A percentile compares a stretch with the other conserved stretches of the same genome.
phyloP scores from a whole-genome alignment of 1,140 invertebrate species.

The Polyergus mexicanus region DNA sequence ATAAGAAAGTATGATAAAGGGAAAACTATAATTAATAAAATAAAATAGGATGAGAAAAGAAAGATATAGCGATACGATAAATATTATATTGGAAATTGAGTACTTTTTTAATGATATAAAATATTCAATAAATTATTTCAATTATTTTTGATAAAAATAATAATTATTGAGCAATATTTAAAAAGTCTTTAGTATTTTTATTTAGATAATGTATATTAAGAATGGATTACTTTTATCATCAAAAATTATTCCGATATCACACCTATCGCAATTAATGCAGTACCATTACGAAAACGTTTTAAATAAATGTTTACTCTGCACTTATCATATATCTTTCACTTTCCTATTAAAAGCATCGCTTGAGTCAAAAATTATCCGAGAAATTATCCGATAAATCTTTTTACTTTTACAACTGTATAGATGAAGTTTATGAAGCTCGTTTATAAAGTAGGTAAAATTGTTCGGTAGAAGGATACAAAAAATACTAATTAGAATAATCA shows the following conservation, averaged over 20 bases:
- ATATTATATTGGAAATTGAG: background rate
- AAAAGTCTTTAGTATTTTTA: background rate
- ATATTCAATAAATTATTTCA: background rate
- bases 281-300: background rate
- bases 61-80: too few relatives aligned
- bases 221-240: background rate
- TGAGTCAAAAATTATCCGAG: background rate
- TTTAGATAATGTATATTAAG: background rate
- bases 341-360: background rate
- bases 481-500: conserved; percentile 29
- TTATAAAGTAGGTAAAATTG: background rate
- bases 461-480: background rate
- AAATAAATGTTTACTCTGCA: background rate
- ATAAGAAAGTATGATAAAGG: too few relatives aligned
- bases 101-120: background rate
- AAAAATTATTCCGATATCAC: background rate
- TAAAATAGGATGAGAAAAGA: too few relatives aligned
- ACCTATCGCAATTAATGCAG: background rate
- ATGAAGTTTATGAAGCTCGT: too few relatives aligned
- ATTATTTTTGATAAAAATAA: background rate
- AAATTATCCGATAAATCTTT: background rate
- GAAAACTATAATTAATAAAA: too few relatives aligned
- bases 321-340: background rate
- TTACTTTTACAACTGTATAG: background rate
- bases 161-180: background rate